Percentiles rank a stretch among this genome's conserved stretches.
Evolutionary conservation across 2,797 vertebrate genomes (phyloP).

Genomic region (Pogoniulus pusillus): DNA sequence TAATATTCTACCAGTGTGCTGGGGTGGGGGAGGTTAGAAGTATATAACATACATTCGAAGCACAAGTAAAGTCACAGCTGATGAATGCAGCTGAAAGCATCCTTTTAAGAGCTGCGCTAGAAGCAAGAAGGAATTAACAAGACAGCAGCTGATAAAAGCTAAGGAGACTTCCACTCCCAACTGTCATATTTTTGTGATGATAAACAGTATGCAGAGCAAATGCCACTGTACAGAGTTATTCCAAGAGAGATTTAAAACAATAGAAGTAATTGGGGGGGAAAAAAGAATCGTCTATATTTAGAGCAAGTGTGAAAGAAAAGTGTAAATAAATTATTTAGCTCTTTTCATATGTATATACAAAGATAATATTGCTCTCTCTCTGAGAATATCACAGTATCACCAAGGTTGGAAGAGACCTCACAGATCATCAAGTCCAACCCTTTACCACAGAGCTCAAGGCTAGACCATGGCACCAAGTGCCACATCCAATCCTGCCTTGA

Average conservation of each 20-base stretch:
- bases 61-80: conserved; percentile 19
- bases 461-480: too few species aligned
- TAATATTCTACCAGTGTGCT: neutral
- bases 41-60: neutral
- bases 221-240: neutral
- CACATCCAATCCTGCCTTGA: too few species aligned
- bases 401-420: too few species aligned
- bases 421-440: too few species aligned
- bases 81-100: neutral
- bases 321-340: neutral
- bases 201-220: neutral
- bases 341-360: neutral
- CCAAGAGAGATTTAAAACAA: neutral
- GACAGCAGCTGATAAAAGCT: neutral
- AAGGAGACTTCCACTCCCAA: neutral
- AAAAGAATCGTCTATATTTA: neutral
- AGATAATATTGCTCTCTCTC: neutral
- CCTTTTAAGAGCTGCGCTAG: neutral
- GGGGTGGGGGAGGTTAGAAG: neutral
- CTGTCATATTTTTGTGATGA: neutral
- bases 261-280: neutral
- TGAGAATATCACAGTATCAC: too few species aligned
- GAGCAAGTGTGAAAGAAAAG: neutral
- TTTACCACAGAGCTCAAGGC: too few species aligned
- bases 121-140: conserved; percentile 1